phyloP scores from a whole-genome alignment of 92 coral and sea anemone species.

The Parazoanthus atlanticus region DNA sequence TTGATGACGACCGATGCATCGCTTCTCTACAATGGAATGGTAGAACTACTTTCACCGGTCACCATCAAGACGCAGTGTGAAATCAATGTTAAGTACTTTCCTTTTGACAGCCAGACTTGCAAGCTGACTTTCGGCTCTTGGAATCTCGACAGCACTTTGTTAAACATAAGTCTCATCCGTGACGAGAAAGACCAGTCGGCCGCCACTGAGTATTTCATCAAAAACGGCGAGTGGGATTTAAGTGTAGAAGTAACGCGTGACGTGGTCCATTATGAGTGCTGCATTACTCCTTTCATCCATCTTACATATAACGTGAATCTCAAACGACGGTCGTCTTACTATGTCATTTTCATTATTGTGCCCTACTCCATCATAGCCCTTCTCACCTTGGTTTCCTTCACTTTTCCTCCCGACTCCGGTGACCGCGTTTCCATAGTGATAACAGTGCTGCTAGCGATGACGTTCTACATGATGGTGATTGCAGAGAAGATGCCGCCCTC shows the following conservation, averaged over 20 bases:
- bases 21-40: not conserved
- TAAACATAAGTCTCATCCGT: not conserved
- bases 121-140: constrained; percentile 25
- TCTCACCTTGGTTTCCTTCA: constrained; percentile 45
- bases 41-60: not conserved
- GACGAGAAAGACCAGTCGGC: not conserved
- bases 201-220: constrained; percentile 41
- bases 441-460: constrained; percentile 57
- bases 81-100: constrained; percentile 33
- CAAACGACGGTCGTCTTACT: constrained; percentile 46
- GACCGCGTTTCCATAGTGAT: constrained; percentile 59
- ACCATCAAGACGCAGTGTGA: constrained; percentile 35
- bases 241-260: constrained; percentile 26
- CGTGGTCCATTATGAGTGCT: constrained; percentile 21
- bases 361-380: constrained; percentile 55
- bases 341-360: constrained; percentile 44
- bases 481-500: constrained; percentile 56
- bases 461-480: constrained; percentile 60
- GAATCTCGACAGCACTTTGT: constrained; percentile 9
- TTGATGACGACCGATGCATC: constrained; percentile 34
- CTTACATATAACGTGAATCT: constrained; percentile 38
- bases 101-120: constrained; percentile 40
- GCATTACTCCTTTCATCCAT: constrained; percentile 17
- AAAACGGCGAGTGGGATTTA: constrained; percentile 55
- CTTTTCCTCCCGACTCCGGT: constrained; percentile 56